A percentile compares a stretch with the other conserved stretches of the same genome.
phyloP scores from a whole-genome alignment of 2,797 vertebrate species.

The Anguilla obscura region DNA sequence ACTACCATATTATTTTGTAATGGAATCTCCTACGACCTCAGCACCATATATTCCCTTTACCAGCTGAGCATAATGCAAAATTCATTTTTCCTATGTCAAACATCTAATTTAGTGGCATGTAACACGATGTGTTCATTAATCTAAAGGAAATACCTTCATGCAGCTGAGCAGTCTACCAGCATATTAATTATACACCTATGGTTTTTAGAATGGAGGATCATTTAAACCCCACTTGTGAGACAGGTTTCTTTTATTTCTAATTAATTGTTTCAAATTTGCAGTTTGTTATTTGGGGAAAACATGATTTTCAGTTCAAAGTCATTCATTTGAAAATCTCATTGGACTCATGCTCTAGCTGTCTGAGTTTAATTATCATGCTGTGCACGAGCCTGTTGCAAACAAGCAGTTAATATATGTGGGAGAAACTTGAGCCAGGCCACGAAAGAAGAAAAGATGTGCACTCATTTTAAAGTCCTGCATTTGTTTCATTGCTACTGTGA shows the following conservation, averaged over 20 bases:
- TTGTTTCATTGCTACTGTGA: constrained; percentile 17
- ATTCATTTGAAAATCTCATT: not conserved
- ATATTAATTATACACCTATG: constrained; percentile 8
- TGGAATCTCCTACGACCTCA: not conserved
- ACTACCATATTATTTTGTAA: not conserved
- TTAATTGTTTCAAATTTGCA: not conserved
- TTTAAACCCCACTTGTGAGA: not conserved
- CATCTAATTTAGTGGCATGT: not conserved
- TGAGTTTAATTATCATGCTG: not conserved
- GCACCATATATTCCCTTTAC: not conserved
- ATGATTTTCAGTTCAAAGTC: not conserved
- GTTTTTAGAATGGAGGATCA: not conserved
- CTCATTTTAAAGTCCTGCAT: constrained; percentile 1
- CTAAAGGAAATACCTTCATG: not conserved
- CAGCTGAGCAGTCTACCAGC: not conserved
- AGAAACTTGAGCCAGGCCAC: not conserved
- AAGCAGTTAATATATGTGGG: constrained; percentile 11
- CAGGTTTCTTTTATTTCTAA: constrained; percentile 12
- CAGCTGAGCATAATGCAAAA: not conserved
- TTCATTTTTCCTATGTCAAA: not conserved
- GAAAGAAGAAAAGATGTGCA: not conserved
- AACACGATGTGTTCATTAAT: not conserved
- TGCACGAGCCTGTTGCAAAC: not conserved
- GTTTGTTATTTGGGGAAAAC: not conserved
- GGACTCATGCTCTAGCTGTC: not conserved